Base-by-base conservation (phyloP, 2,797 vertebrate genomes). In the Ctenopoma kingsleyae region DNA sequence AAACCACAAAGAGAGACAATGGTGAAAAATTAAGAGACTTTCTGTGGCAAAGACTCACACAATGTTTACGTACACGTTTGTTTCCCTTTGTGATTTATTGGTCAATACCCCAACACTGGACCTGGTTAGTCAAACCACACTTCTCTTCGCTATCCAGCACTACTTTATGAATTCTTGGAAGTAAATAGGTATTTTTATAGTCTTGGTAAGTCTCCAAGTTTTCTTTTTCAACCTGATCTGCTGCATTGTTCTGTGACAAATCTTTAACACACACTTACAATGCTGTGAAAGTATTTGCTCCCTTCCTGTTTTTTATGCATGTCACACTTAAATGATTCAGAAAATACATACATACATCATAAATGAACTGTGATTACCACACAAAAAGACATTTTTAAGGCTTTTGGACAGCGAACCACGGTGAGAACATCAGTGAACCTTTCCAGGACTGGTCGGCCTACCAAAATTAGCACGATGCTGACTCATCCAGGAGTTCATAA, bases 21-120 rank as follows among this genome's bases (percentile, higher is more conserved):
- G 11, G 7, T 25, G 30, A 63, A 67, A 27, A 43, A 62, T 46
- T 10, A 23, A 4, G 9, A 75, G 51, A 53, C 30, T 3, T 20
- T 23, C 46, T 50, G 35, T 19, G 54, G 44, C 10, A 2, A 32
- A 71, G 38, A 52, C 48, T 58, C 8, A 48, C 35, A 15, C 25
- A 55, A 3, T 4, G 11, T 41, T 41, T 23, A 16, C 52, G n/a
- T n/a, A 52, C n/a, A 22, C 5, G 32, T 7, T 12, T 40, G 40
- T 23, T 47, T 38, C 25, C 25, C 8, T 5, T n/a, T 51, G 23
- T 7, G 17, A 56, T 56, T 49, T 50, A 23, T 7, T 8, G 7
- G 1, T 27, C 23, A n/a, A 3, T 23, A 25, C 32, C 11, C 19
- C 27, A 19, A 54, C 32, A 50, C n/a, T 44, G 35, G 57, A n/a